These are phyloP conservation scores for Scaptomyza tumidula DNA, from an alignment of 2,888 invertebrate genomes.

Conservation along the genomic window DNA sequence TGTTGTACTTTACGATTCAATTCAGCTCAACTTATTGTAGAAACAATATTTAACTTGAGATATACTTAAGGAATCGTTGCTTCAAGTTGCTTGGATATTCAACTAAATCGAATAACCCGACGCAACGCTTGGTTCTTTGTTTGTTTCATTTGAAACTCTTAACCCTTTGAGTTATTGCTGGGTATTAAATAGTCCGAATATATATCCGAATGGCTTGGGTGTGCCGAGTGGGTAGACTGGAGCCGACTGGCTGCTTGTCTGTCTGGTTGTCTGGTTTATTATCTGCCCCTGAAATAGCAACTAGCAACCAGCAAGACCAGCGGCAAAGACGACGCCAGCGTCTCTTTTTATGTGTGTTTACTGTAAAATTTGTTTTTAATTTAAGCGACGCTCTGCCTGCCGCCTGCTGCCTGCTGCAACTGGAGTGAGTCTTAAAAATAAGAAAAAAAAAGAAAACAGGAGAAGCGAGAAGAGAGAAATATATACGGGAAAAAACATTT, in stretches of 20 bases:
- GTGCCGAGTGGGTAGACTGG: conserved; percentile 3
- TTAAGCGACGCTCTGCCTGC: conserved; percentile 66
- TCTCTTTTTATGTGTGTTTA: conserved; percentile 77
- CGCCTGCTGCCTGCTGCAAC: conserved; percentile 37
- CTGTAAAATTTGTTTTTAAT: conserved; percentile 81
- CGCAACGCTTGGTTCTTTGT: no score
- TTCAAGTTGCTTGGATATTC: no score
- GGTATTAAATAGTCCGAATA: conserved; percentile 18
- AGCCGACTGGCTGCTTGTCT: conserved; percentile 2
- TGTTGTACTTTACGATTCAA: no score
- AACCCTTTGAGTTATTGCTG: neutral
- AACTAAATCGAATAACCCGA: no score
- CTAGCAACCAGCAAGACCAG: neutral
- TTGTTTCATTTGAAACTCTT: no score
- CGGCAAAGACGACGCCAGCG: conserved; percentile 26
- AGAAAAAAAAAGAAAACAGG: neutral
- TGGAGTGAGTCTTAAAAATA: conserved; percentile 33
- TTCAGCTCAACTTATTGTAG: no score
- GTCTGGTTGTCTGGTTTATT: conserved; percentile 34
- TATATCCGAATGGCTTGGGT: neutral
- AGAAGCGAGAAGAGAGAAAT: neutral
- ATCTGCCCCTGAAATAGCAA: conserved; percentile 25
- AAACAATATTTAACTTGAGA: no score
- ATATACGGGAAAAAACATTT: conserved; percentile 54
- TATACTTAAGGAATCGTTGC: no score